Base-by-base conservation (phyloP, 2,113 vertebrate species). In the Pseudopodoces humilis region DNA sequence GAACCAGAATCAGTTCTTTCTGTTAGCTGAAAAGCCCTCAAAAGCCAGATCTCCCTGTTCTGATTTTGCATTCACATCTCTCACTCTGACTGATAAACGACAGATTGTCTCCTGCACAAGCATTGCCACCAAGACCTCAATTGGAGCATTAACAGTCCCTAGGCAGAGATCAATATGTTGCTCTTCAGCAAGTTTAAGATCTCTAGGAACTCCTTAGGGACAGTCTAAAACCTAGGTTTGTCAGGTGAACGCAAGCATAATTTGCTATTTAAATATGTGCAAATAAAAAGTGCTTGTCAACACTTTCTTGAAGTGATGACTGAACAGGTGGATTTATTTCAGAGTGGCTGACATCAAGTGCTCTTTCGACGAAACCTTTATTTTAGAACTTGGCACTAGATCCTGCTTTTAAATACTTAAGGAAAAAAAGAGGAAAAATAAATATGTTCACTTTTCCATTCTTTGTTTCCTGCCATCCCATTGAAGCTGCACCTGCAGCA, bases 271-370 rank as follows among this genome's bases (percentile, higher is more conserved):
- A 83, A 95, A 94, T 71, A 77, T 68, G 14, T 50, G 39, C 39
- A 39, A 39, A 39, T 39, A 39, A 39, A 39, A 39, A 55, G 20
- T 47, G 43, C 35, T 92, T 92, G 44, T 81, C 85, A 83, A 88
- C n/a, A 81, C 3, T 41, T 86, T 70, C 43, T 68, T 88, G 75
- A 86, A 94, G 28, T 77, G 79, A 83, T 25, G 20, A 55, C n/a
- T 83, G 87, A 94, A 70, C 68, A 74, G 25, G 60, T 83, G 69
- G 64, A 64, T 94, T 93, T 90, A 81, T 88, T 96, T 83, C 6
- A 17, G 55, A 93, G 43, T 41, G 17, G 33, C 37, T 86, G 70
- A 86, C 63, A 83, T 63, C 10, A 47, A 64, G 7, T 52, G 35
- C 16, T 86, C 44, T 94, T 78, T 83, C 83, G 55, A 22, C 1